Conservation (phyloP, 30 jellyfish, hydroid and myxozoan species). For the Pseudorhiza aurosa region DNA sequence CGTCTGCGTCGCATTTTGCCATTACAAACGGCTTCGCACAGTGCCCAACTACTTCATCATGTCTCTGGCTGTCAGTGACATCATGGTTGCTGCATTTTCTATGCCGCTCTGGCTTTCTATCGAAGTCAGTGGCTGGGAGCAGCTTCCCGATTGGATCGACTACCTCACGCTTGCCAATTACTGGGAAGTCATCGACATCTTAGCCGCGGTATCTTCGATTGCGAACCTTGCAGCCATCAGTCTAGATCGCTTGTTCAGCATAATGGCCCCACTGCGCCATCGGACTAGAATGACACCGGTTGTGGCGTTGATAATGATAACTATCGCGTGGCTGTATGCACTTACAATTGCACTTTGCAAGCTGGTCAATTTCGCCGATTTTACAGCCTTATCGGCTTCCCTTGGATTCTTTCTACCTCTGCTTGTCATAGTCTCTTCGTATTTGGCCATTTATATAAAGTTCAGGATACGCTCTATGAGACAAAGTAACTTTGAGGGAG, state of each 20-base stretch:
- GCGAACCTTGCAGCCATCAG: conserved; percentile 90
- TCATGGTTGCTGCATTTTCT: conserved; percentile 83
- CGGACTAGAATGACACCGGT: conserved; percentile 82
- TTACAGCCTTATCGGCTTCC: conserved; percentile 29
- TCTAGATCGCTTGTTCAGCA: conserved; percentile 88
- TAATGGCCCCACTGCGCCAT: conserved; percentile 85
- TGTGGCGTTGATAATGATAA: conserved; percentile 50
- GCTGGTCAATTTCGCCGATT: conserved; percentile 11
- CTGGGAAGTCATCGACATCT: conserved; percentile 81
- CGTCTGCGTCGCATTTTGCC: conserved; percentile 91
- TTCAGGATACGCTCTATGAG: conserved; percentile 63
- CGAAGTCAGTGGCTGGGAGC: conserved; percentile 71
- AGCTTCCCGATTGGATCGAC: conserved; percentile 47
- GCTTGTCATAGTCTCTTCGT: conserved; percentile 58
- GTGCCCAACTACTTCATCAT: conserved; percentile 80
- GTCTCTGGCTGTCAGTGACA: conserved; percentile 87
- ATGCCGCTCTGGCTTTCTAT: conserved; percentile 94
- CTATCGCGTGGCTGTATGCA: conserved; percentile 85
- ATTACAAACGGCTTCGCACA: conserved; percentile 73
- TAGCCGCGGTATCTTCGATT: conserved; percentile 87
- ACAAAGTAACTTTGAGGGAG: conserved; percentile 63
- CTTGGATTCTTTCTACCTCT: conserved; percentile 91
- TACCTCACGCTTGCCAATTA: neutral
- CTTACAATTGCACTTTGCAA: conserved; percentile 29
- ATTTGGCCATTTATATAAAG: conserved; percentile 57